phyloP scores from a whole-genome alignment of 2,113 vertebrate genomes.

The Talpa occidentalis region DNA sequence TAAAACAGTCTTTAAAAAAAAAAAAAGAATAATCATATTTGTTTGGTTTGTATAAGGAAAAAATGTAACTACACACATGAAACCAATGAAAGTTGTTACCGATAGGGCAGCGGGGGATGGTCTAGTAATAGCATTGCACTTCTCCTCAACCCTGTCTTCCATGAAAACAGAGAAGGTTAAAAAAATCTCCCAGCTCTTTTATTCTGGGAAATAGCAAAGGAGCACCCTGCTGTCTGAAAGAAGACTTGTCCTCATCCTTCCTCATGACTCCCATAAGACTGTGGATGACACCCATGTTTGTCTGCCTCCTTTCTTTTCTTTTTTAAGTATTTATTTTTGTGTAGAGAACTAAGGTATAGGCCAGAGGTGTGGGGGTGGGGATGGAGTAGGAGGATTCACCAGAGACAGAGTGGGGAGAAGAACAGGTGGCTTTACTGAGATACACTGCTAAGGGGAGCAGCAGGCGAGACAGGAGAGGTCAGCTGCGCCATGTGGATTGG shows the following conservation, averaged over 20 bases:
- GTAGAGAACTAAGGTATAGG: no score
- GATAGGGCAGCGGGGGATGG: not conserved
- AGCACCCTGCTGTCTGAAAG: not conserved
- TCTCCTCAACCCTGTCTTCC: not conserved
- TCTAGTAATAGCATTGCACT: not conserved
- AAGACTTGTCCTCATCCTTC: not conserved
- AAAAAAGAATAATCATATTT: not conserved
- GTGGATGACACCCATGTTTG: not conserved
- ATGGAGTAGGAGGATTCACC: no score
- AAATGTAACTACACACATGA: not conserved
- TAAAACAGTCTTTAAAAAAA: not conserved
- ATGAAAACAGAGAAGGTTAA: not conserved
- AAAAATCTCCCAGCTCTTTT: not conserved
- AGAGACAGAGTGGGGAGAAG: no score
- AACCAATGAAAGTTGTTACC: not conserved
- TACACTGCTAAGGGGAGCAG: no score
- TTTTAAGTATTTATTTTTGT: no score
- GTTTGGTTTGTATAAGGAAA: not conserved
- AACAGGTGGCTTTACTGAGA: no score
- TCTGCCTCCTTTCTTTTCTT: not conserved
- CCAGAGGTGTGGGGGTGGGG: no score
- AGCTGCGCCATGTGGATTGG: no score
- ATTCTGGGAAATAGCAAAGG: not conserved
- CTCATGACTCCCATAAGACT: not conserved
- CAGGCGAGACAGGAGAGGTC: no score